A percentile compares a stretch with the other conserved stretches of the same genome.
Conservation (phyloP, 2,888 invertebrate species). For the Ctenicera cuprea region DNA sequence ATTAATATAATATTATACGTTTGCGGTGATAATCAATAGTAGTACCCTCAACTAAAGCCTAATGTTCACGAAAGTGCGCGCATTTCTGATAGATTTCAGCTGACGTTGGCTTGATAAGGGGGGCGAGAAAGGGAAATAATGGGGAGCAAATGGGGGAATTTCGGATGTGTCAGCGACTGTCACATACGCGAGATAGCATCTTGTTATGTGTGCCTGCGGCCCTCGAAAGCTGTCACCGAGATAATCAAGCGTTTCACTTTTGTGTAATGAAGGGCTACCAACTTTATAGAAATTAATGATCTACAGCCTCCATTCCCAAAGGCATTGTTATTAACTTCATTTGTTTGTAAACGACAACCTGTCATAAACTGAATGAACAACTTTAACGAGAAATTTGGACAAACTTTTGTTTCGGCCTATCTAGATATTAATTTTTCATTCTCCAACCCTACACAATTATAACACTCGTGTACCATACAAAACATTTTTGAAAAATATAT, state of each 20-base stretch:
- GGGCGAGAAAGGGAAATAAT: slow-evolving; percentile 58
- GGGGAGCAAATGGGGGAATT: slow-evolving; percentile 58
- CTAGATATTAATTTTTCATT: slow-evolving; percentile 45
- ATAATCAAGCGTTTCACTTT: slow-evolving; percentile 60
- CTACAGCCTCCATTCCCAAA: slow-evolving; percentile 46
- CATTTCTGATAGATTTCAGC: slow-evolving; percentile 53
- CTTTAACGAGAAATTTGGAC: slow-evolving; percentile 44
- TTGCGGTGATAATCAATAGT: slow-evolving; percentile 47
- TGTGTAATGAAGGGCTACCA: slow-evolving; percentile 57
- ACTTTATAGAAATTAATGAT: slow-evolving; percentile 60
- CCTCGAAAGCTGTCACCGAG: slow-evolving; percentile 58
- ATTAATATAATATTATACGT: slow-evolving; percentile 49
- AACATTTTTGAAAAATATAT: no score
- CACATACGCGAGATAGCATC: slow-evolving; percentile 62
- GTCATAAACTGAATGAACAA: slow-evolving; percentile 45
- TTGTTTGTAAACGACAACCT: slow-evolving; percentile 49
- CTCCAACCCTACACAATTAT: slow-evolving; percentile 7
- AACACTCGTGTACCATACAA: not conserved
- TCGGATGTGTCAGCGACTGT: slow-evolving; percentile 63
- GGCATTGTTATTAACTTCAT: slow-evolving; percentile 49
- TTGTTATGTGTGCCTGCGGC: slow-evolving; percentile 59
- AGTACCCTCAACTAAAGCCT: slow-evolving; percentile 30
- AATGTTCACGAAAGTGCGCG: slow-evolving; percentile 49
- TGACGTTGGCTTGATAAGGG: slow-evolving; percentile 51
- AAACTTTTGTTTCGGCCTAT: slow-evolving; percentile 38